phyloP scores from a whole-genome alignment of 2,888 invertebrate species.

The Opisthograptis luteolata region DNA sequence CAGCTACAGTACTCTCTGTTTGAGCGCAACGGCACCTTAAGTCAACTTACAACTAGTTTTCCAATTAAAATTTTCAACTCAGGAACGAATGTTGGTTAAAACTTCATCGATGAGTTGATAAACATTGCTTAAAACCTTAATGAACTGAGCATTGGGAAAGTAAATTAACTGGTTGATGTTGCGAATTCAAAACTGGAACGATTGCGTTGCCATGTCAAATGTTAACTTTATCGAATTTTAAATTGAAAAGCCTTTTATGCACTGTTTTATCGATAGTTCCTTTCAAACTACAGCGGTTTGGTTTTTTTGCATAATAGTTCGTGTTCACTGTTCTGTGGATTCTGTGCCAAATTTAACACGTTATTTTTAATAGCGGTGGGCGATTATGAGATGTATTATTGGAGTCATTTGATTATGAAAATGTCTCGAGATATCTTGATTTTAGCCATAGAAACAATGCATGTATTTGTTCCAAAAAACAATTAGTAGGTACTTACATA shows the following conservation, averaged over 20 bases:
- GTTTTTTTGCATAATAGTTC: too few relatives aligned
- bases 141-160: conserved; percentile 36
- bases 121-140: conserved; percentile 39
- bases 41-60: conserved; percentile 53
- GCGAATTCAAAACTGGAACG: conserved; percentile 23
- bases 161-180: conserved; percentile 38
- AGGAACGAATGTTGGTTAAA: conserved; percentile 42
- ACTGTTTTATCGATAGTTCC: too few relatives aligned
- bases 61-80: conserved; percentile 59
- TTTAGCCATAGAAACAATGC: too few relatives aligned
- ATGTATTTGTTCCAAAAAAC: too few relatives aligned
- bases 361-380: too few relatives aligned
- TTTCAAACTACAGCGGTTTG: too few relatives aligned
- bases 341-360: too few relatives aligned
- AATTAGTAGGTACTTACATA: too few relatives aligned
- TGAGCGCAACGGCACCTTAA: conserved; percentile 41
- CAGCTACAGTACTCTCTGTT: conserved; percentile 35
- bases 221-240: neutral
- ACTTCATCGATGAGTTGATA: conserved; percentile 44
- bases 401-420: too few relatives aligned
- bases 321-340: too few relatives aligned
- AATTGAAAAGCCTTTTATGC: neutral
- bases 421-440: too few relatives aligned
- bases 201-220: neutral
- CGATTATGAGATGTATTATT: too few relatives aligned